Percentiles rank a stretch among this genome's conserved stretches.
Evolutionary conservation across 2,113 vertebrate genomes (phyloP).

Genomic region (Phoenicopterus ruber): DNA sequence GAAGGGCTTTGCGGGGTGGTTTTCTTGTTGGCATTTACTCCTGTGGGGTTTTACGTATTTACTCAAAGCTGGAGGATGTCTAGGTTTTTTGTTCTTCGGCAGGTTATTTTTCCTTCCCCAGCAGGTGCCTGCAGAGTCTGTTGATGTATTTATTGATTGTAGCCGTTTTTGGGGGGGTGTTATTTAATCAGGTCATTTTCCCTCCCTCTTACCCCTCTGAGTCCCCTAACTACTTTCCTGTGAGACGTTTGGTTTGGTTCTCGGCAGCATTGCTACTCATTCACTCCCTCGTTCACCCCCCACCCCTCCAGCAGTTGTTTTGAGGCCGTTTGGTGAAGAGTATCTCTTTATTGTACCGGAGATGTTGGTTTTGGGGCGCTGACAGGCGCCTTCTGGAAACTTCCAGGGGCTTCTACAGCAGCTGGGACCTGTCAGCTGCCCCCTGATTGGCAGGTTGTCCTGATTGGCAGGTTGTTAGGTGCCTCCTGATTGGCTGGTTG

Average conservation of each 20-base stretch:
- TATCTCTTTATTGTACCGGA: background rate
- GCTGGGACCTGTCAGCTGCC: accelerated
- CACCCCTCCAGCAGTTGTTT: background rate
- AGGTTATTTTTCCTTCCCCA: background rate
- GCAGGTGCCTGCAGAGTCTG: background rate
- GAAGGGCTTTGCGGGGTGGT: background rate
- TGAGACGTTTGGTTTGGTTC: background rate
- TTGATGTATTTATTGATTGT: background rate
- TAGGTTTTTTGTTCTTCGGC: background rate
- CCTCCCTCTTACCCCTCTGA: background rate
- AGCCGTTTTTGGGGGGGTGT: background rate
- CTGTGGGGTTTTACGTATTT: background rate
- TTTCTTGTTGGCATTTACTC: background rate
- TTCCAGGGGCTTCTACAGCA: background rate
- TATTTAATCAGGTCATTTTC: background rate
- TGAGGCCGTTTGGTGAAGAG: background rate
- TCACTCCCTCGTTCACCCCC: background rate
- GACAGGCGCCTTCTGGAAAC: background rate
- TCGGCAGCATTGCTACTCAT: background rate
- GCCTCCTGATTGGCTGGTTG: background rate
- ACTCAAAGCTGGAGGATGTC: accelerated
- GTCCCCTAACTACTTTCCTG: accelerated
- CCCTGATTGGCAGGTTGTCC: too few relatives aligned
- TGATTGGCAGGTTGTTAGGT: background rate
- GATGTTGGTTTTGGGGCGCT: background rate